Evolutionary conservation across 2,797 vertebrate genomes (phyloP), one percentile per base, ranked within the genome.

Genomic region (Atherinosoma microstoma): DNA sequence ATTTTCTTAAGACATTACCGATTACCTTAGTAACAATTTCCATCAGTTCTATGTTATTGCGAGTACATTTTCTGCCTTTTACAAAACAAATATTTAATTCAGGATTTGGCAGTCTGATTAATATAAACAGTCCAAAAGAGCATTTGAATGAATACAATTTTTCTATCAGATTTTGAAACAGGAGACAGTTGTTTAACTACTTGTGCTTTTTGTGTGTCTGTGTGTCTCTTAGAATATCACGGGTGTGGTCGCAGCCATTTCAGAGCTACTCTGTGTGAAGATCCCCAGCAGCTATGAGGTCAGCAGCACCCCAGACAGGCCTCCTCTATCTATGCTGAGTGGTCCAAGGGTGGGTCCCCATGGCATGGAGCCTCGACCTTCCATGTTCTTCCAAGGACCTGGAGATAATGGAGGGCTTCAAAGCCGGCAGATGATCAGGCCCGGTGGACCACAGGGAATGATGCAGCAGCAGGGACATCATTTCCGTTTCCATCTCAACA

Each of bases 271-370:
- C 27, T 96, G 95, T 3, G 97, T 99, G 70, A 96, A 98, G 93
- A 96, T 99, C 79, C 98, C 98, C 65, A 98, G 96, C 93, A 98
- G 98, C 90, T 99, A 99, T 0, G 98, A 99, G 90, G 96, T 99
- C 73, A 99, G 97, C 90, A 97, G 93, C 24, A 96, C 96, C 66
- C 96, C 97, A 3, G 97, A 98, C 77, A 83, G 93, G 61, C 90
- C 79, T 4, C 78, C 89, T 3, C 76, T 91, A 4, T 88, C 88
- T 22, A 78, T 93, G 77, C 77, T 92, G 42, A 67, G 91, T 4
- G 86, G 92, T 61, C 83, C 87, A n/a, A 89, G 90, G 66, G 22
- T 91, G 35, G 91, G 91, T 30, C 91, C 89, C 80, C 95, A 70
- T 35, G 94, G 94, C 58, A 84, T 91, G 66, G 96, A 97, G 58